A percentile compares a stretch with the other conserved stretches of the same genome.
Conservation (phyloP, 1,140 invertebrate genomes). For the Cotesia chilonis region DNA sequence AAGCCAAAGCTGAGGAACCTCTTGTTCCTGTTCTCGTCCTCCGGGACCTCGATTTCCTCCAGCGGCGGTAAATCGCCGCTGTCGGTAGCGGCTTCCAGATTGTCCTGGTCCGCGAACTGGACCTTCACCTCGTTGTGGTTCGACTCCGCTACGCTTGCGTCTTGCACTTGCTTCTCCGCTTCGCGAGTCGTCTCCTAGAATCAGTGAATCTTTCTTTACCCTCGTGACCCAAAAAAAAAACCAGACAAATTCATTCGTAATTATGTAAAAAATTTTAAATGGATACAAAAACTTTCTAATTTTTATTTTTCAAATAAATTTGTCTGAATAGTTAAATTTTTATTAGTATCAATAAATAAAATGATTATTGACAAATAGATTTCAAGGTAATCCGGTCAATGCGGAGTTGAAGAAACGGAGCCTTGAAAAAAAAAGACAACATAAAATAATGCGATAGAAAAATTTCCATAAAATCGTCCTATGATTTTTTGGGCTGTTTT, state of each 20-base stretch:
- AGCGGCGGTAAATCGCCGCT: constrained; percentile 66
- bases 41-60: constrained; percentile 70
- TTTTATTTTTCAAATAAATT: too few species aligned
- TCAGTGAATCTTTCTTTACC: constrained; percentile 21
- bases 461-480: background rate
- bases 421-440: background rate
- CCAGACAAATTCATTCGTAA: too few species aligned
- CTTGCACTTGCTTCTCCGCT: constrained; percentile 60
- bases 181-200: constrained; percentile 61
- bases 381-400: constrained; percentile 15
- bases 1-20: constrained; percentile 75
- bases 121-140: constrained; percentile 72
- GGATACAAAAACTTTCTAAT: too few species aligned
- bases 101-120: constrained; percentile 67
- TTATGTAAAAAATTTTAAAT: too few species aligned
- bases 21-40: constrained; percentile 82
- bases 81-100: constrained; percentile 62
- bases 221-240: too few species aligned
- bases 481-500: background rate
- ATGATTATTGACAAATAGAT: constrained; percentile 2
- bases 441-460: background rate
- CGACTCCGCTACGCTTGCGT: constrained; percentile 66
- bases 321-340: too few species aligned
- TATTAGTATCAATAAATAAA: background rate
- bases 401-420: constrained; percentile 4